Evolutionary conservation across 2,888 invertebrate genomes (phyloP).

Genomic region (Orchestes rusci): DNA sequence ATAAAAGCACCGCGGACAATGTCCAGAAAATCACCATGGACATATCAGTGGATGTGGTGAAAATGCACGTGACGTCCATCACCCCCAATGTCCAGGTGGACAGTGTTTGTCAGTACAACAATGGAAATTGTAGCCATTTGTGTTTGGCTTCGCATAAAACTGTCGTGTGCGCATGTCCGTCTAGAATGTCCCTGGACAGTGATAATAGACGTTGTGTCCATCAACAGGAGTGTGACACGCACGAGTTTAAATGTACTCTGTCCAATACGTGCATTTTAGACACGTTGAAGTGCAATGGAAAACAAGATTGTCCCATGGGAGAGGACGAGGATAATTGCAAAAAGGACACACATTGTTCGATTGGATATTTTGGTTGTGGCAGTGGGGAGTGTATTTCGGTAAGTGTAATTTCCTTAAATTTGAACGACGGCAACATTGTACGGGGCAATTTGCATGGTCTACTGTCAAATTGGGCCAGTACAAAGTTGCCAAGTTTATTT

Average conservation of each 20-base stretch:
- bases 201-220: slow-evolving; percentile 53
- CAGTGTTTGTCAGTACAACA: slow-evolving; percentile 47
- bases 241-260: slow-evolving; percentile 44
- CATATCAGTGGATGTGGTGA: slow-evolving; percentile 5
- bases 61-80: slow-evolving; percentile 16
- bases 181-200: slow-evolving; percentile 50
- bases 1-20: slow-evolving; percentile 43
- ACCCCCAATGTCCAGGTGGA: slow-evolving; percentile 10
- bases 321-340: slow-evolving; percentile 42
- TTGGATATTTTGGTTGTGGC: slow-evolving; percentile 48
- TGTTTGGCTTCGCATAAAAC: slow-evolving; percentile 51
- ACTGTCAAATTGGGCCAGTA: too few species aligned
- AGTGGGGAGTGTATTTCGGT: slow-evolving; percentile 40
- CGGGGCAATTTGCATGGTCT: too few species aligned
- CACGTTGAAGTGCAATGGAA: slow-evolving; percentile 37
- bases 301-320: slow-evolving; percentile 37
- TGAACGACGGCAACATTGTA: too few species aligned
- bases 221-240: slow-evolving; percentile 42
- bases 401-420: slow-evolving; percentile 6
- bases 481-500: too few species aligned
- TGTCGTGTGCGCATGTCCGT: slow-evolving; percentile 56
- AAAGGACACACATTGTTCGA: slow-evolving; percentile 37
- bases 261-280: slow-evolving; percentile 44
- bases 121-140: slow-evolving; percentile 66
- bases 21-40: slow-evolving; percentile 41